A percentile compares a stretch with the other conserved stretches of the same genome.
phyloP scores from a whole-genome alignment of 2,113 vertebrate genomes.

The Daphoenositta chrysoptera region DNA sequence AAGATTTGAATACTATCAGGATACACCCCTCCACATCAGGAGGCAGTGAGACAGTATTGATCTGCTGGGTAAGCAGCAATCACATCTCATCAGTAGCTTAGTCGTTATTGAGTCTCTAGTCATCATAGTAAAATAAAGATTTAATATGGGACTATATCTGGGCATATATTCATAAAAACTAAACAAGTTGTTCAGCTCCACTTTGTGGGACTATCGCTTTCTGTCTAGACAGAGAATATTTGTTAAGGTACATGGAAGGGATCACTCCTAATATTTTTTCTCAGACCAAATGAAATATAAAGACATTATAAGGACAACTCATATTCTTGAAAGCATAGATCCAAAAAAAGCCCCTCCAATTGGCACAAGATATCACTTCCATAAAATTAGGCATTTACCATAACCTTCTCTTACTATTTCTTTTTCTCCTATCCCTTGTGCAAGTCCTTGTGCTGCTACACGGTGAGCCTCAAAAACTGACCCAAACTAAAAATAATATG shows the following conservation, averaged over 20 bases:
- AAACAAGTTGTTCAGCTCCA: not conserved
- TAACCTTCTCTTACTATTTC: not conserved
- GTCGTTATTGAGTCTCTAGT: conserved; percentile 48
- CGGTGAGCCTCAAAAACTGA: not conserved
- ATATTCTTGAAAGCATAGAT: not conserved
- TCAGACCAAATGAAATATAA: not conserved
- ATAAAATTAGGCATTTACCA: not conserved
- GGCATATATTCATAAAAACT: not conserved
- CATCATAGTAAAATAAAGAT: conserved; percentile 33
- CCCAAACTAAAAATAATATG: not conserved
- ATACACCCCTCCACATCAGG: not conserved
- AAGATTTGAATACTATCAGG: not conserved
- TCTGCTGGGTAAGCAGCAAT: conserved; percentile 54
- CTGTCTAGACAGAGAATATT: not conserved
- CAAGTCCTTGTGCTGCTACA: not conserved
- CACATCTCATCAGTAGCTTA: conserved; percentile 35
- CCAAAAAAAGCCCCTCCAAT: rapidly evolving
- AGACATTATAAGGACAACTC: not conserved
- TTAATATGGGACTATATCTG: conserved; percentile 1
- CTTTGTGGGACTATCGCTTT: not conserved
- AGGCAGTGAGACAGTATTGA: conserved; percentile 33
- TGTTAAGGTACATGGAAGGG: not conserved
- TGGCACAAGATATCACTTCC: not conserved
- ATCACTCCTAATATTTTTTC: not conserved
- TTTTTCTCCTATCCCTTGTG: not conserved